Evolutionary conservation across 2,113 vertebrate genomes (phyloP).

Genomic region (Crotalus viridis): DNA sequence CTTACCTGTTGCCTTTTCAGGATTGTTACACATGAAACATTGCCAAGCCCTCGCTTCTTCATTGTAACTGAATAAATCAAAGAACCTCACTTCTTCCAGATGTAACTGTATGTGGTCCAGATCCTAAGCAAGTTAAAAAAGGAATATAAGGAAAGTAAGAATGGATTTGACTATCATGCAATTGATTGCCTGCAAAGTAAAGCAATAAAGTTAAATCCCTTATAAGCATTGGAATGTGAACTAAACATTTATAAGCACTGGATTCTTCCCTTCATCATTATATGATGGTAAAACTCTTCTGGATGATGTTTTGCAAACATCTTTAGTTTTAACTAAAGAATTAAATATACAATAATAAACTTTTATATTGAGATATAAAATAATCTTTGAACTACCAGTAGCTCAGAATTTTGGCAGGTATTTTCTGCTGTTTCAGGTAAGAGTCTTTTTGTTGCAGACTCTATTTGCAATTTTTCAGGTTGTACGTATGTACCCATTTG

Average conservation of each 20-base stretch:
- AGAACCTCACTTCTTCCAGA: conserved; percentile 94
- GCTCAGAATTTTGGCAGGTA: background rate
- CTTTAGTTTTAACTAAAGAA: background rate
- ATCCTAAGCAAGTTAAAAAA: conserved; percentile 73
- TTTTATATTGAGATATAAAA: background rate
- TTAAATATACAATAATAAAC: background rate
- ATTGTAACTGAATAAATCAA: conserved; percentile 94
- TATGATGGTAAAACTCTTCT: rapidly evolving
- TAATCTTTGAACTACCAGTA: background rate
- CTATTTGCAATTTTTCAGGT: background rate
- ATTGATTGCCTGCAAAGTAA: background rate
- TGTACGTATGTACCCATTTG: background rate
- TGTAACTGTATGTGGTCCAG: conserved; percentile 85
- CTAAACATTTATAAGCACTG: background rate
- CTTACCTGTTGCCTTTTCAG: conserved; percentile 89
- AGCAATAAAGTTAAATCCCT: background rate
- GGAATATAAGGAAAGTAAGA: background rate
- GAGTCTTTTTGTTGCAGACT: background rate
- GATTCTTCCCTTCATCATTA: background rate
- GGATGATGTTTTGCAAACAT: rapidly evolving
- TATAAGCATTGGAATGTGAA: background rate
- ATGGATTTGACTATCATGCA: rapidly evolving
- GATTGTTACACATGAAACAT: conserved; percentile 98
- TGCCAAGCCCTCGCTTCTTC: conserved; percentile 85
- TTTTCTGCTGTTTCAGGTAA: background rate